phyloP scores from a whole-genome alignment of 2,888 invertebrate genomes.

The Congeria kusceri region DNA sequence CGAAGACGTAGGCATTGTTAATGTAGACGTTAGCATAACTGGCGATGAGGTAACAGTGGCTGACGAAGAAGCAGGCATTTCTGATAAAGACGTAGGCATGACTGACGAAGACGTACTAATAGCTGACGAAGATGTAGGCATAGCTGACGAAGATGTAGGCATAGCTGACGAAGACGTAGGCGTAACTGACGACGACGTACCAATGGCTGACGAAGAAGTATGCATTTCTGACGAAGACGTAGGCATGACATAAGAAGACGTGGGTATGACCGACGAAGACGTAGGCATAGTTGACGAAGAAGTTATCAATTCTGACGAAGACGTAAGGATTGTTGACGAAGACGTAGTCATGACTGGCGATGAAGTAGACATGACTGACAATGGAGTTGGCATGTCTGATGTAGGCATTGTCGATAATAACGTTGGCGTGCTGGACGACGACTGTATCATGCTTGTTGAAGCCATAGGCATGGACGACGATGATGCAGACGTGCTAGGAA shows the following conservation, averaged over 20 bases:
- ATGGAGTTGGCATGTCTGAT: not conserved
- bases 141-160: not conserved
- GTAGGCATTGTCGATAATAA: not conserved
- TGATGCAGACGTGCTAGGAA: not conserved
- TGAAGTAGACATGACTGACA: not conserved
- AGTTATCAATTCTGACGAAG: not conserved
- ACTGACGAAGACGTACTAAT: not conserved
- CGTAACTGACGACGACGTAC: not conserved
- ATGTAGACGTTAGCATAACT: not conserved
- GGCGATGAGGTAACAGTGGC: not conserved
- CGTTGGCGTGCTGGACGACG: not conserved
- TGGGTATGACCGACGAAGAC: not conserved
- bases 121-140: not conserved
- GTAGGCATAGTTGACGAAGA: not conserved
- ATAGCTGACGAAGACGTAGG: not conserved
- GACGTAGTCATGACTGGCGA: not conserved
- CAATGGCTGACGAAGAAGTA: slow-evolving; percentile 20
- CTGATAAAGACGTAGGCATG: not conserved
- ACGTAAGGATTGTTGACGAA: not conserved
- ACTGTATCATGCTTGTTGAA: not conserved
- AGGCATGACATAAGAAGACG: not conserved
- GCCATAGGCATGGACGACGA: not conserved
- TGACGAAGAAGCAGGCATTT: not conserved
- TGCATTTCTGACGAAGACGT: not conserved
- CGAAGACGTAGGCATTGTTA: not conserved